Base-by-base conservation (phyloP, 2,888 invertebrate species). In the Cyaniris semiargus region DNA sequence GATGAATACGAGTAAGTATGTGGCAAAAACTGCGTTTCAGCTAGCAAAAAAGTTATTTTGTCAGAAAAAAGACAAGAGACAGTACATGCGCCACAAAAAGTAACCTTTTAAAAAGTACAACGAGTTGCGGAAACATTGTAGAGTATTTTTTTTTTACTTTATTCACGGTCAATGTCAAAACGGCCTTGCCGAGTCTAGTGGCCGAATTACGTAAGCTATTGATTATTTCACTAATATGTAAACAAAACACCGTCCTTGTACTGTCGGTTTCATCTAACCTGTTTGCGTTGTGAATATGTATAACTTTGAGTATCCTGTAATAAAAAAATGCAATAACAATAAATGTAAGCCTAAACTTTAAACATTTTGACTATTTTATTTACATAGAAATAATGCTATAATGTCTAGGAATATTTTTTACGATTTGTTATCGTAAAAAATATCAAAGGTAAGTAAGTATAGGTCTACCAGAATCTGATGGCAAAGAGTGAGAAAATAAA, bases 151-250 rank as follows among this genome's bases (percentile, higher is more conserved):
- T 89, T 86, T 85, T 84, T 86, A 83, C 85, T 88, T 89, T 87
- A 88, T 88, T 89, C 90, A 93, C 91, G 94, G 93, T 90, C 93
- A 94, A 93, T 93, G 93, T 90, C 94, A 91, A 89, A 86, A 82
- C 87, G 93, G 84, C 94, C 93, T 94, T 93, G 94, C 88, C 90
- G 87, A 84, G 82, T 85, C 82, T 84, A 85, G 82, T 86, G 85
- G 85, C 89, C 87, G 84, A 91, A 89, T 91, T 93, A 90, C 88
- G 86, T 91, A 92, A 92, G 85, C 81, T 81, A 84, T 85, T 86
- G 85, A 89, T 89, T 87, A 87, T 86, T 88, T 88, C 85, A 87
- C 86, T 89, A 87, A 89, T 87, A 86, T 87, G 85, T 83, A 83
- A 80, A 84, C 84, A 84, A 82, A 83, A 78, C 82, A 82, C 82